These are phyloP conservation scores for Cyphomyrus discorhynchus DNA, from an alignment of 2,113 vertebrate genomes.

Conservation along the genomic window DNA sequence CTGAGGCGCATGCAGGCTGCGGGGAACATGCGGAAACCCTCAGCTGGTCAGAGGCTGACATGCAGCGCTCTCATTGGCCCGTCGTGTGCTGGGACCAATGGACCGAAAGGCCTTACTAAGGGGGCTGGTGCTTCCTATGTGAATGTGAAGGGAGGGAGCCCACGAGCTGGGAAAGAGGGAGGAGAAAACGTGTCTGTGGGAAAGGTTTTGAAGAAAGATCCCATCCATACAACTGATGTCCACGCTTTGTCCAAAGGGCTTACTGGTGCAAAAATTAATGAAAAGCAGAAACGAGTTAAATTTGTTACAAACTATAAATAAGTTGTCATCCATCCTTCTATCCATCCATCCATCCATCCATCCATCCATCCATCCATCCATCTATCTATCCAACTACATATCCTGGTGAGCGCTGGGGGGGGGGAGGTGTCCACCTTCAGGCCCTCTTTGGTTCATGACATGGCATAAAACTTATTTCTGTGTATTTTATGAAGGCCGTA, in stretches of 20 bases:
- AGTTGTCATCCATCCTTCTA: background rate
- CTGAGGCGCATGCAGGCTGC: conserved; percentile 56
- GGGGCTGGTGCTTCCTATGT: conserved; percentile 22
- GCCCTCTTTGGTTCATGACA: background rate
- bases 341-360: background rate
- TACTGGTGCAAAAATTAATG: conserved; percentile 9
- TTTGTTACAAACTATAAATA: conserved; percentile 43
- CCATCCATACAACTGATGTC: conserved; percentile 37
- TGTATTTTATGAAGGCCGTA: background rate
- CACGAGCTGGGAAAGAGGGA: conserved; percentile 15
- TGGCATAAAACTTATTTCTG: background rate
- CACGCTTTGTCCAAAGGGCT: conserved; percentile 37
- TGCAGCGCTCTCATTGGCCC: conserved; percentile 8
- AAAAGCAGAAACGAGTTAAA: conserved; percentile 46
- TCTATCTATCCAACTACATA: background rate
- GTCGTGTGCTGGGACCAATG: background rate
- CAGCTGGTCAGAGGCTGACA: conserved; percentile 18
- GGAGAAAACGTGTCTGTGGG: conserved; percentile 16
- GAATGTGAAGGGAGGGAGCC: conserved; percentile 15
- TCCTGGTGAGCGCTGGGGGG: background rate
- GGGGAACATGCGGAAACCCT: conserved; percentile 56
- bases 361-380: background rate
- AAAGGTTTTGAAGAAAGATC: conserved; percentile 37
- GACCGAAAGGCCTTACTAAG: background rate
- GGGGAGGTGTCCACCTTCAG: background rate